phyloP scores from a whole-genome alignment of 2,888 invertebrate genomes.

The Zygogramma bicolorata region DNA sequence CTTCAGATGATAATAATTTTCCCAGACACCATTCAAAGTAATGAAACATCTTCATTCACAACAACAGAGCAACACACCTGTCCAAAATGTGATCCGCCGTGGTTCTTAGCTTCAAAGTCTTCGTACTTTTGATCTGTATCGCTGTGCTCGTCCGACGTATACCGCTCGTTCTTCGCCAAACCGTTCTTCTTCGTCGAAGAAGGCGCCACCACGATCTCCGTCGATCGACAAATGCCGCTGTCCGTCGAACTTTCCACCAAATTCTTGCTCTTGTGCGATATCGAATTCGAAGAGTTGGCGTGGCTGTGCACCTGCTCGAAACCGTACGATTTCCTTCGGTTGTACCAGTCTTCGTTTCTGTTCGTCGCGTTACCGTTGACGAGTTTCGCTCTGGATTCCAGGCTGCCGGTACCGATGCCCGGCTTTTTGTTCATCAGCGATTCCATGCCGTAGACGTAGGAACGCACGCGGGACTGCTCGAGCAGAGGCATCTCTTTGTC shows the following conservation, averaged over 20 bases:
- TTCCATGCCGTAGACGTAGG: slow-evolving; percentile 68
- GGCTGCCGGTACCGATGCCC: slow-evolving; percentile 65
- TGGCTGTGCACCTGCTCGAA: slow-evolving; percentile 69
- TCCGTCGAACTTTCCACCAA: slow-evolving; percentile 83
- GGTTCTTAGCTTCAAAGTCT: slow-evolving; percentile 25
- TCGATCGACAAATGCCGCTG: slow-evolving; percentile 81
- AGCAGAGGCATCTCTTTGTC: slow-evolving; percentile 37
- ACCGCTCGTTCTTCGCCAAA: slow-evolving; percentile 29
- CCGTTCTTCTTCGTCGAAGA: slow-evolving; percentile 45
- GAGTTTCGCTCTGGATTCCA: slow-evolving; percentile 66
- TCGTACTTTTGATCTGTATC: slow-evolving; percentile 44
- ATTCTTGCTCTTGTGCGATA: slow-evolving; percentile 66
- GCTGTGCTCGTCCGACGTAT: slow-evolving; percentile 47
- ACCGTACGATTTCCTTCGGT: slow-evolving; percentile 82
- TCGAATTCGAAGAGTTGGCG: slow-evolving; percentile 54
- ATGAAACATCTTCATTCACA: background rate
- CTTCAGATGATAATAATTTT: no score
- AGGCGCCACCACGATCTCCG: slow-evolving; percentile 71
- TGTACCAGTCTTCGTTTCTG: slow-evolving; percentile 76
- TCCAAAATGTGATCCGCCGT: slow-evolving; percentile 46
- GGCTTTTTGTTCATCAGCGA: slow-evolving; percentile 59
- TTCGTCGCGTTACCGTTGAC: slow-evolving; percentile 56
- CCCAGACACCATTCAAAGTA: no score
- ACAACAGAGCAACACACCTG: slow-evolving; percentile 32
- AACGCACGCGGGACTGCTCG: slow-evolving; percentile 61